phyloP scores from a whole-genome alignment of 2,113 vertebrate species.

The Dicrurus megarhynchus region DNA sequence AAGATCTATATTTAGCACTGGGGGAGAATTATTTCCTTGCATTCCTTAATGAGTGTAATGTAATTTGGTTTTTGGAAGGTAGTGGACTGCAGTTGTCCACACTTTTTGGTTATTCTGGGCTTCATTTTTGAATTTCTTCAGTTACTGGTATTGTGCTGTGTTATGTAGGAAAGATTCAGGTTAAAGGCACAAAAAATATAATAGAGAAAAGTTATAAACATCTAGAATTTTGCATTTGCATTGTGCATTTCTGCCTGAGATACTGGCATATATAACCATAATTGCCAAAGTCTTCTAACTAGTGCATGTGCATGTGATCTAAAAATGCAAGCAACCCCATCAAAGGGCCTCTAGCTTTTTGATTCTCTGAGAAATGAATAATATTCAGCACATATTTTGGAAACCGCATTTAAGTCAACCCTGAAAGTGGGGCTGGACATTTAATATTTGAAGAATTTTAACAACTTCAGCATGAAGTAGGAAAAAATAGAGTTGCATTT shows the following conservation, averaged over 20 bases:
- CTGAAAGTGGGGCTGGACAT: slow-evolving; percentile 63
- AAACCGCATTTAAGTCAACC: slow-evolving; percentile 62
- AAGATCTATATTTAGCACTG: not conserved
- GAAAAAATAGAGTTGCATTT: not conserved
- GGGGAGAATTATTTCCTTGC: not conserved
- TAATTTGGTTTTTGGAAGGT: not conserved
- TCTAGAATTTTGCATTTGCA: not conserved
- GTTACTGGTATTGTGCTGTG: not conserved
- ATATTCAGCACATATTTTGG: slow-evolving; percentile 75
- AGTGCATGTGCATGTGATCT: slow-evolving; percentile 41
- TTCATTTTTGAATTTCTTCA: not conserved
- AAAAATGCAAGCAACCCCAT: slow-evolving; percentile 42
- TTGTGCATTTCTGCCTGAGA: not conserved
- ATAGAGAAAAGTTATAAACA: not conserved
- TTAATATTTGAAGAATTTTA: slow-evolving; percentile 73
- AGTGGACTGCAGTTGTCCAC: not conserved
- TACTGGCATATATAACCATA: not conserved
- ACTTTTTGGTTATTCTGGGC: not conserved
- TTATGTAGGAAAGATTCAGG: not conserved
- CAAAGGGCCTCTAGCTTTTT: slow-evolving; percentile 66
- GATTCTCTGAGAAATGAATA: slow-evolving; percentile 60
- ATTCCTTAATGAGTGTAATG: not conserved
- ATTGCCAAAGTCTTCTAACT: not conserved
- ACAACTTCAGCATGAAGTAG: slow-evolving; percentile 57
- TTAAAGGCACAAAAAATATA: not conserved